These are phyloP conservation scores for Schizothorax lantsangensis DNA, from an alignment of 2,797 vertebrate genomes.

Conservation along the genomic window DNA sequence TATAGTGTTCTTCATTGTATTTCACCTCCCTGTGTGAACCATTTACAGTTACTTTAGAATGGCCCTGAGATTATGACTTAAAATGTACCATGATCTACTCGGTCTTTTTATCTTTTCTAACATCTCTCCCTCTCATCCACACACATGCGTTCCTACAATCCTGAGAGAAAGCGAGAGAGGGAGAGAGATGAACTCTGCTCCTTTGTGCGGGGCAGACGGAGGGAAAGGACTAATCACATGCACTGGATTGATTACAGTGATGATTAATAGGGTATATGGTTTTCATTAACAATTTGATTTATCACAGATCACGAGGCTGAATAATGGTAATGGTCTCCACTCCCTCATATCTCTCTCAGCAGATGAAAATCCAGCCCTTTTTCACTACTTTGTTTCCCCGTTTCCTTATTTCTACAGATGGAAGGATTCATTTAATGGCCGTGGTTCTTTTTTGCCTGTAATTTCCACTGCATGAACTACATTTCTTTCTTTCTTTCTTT, in stretches of 20 bases:
- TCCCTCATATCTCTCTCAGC: slow-evolving; percentile 53
- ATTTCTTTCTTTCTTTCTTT: background rate
- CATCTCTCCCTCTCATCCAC: background rate
- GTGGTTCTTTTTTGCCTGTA: background rate
- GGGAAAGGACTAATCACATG: slow-evolving; percentile 62
- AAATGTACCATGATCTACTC: slow-evolving; percentile 13
- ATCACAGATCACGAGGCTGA: slow-evolving; percentile 65
- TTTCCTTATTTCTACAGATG: slow-evolving; percentile 35
- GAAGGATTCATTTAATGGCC: slow-evolving; percentile 17
- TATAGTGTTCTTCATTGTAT: slow-evolving; percentile 35
- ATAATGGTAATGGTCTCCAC: slow-evolving; percentile 66
- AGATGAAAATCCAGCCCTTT: slow-evolving; percentile 38
- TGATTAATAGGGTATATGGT: slow-evolving; percentile 66
- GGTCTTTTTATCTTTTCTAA: slow-evolving; percentile 15
- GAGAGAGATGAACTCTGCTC: slow-evolving; percentile 39
- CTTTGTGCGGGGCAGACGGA: slow-evolving; percentile 46
- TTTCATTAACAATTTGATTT: slow-evolving; percentile 67
- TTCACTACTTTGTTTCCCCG: slow-evolving; percentile 20
- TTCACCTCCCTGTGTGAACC: slow-evolving; percentile 24
- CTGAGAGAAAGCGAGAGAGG: slow-evolving; percentile 15
- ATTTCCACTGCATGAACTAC: background rate
- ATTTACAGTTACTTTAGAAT: slow-evolving; percentile 36
- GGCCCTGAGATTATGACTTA: slow-evolving; percentile 2
- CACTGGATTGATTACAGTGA: slow-evolving; percentile 64
- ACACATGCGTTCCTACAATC: slow-evolving; percentile 8